Base-by-base conservation (phyloP, 1,140 invertebrate genomes). In the Nasonia longicornis region DNA sequence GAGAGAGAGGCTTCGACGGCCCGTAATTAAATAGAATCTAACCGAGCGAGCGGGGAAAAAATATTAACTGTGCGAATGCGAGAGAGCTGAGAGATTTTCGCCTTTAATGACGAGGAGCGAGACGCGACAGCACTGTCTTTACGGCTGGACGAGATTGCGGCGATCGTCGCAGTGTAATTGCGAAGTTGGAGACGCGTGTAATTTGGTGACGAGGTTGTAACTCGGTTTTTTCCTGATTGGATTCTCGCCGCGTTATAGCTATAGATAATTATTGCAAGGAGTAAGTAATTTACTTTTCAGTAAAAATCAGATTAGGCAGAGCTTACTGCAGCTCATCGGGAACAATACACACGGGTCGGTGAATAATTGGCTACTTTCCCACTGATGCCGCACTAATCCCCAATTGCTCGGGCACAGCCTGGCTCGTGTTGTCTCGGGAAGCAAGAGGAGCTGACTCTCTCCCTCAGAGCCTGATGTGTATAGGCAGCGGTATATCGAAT, bases 21-120 rank as follows among this genome's bases (percentile, higher is more conserved):
- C 48, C 8, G 58, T 74, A 79, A 79, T 79, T 79, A 79, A 79
- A 66, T 48, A 42, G 64, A 72, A 72, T 77, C 35, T 67, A 42
- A 67, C 14, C 11, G 58, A 42, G 22, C 67, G 16, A 16, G n/a
- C n/a, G 31, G 2, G 78, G 20, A n/a, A 38, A 73, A 73, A 66
- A 64, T 73, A 66, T 79, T 79, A 79, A 79, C 74, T 79, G 70
- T 74, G 48, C 58, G 38, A 79, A 73, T 48, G 29, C 10, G 10
- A 20, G 38, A 14, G 29, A 20, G 16, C 38, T 26, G 48, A 22
- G 48, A 22, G 72, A 79, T 52, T 79, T 66, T 74, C 63, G n/a
- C 16, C 78, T 73, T 66, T 79, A 74, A 79, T 48, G 70, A 48
- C 48, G 31, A 22, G 12, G 45, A 35, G 29, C 22, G 69, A 42